Evolutionary conservation across 92 coral and sea anemone species (phyloP), one percentile per base, ranked within the genome.

Genomic region (Parazoanthus darwini): DNA sequence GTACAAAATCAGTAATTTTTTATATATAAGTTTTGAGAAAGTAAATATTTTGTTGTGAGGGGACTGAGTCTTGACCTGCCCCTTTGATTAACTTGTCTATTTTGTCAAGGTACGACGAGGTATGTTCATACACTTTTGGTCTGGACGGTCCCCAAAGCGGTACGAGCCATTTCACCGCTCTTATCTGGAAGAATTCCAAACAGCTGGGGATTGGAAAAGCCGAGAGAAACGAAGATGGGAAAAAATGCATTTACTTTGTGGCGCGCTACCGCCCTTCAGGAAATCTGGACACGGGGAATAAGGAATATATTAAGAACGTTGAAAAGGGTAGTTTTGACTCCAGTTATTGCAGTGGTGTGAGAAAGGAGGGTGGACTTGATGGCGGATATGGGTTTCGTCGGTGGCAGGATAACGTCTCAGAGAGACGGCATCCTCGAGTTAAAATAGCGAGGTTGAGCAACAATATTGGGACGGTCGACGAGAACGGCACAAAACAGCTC

Each of bases 181-280:
- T 96, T 25, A 96, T 94, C 18, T 96, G 99, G 99, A 94, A 93
- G 73, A 92, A 91, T 70, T 94, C 94, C 66, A 86, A 67, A 35
- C 94, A 95, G 79, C 86, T 96, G 18, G 99, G 99, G 33, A 86
- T 96, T 18, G 99, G 98, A 35, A 91, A 85, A 44, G 97, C 96
- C 7, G 91, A 92, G 82, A 88, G 90, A 73, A 91, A 86, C 14
- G 88, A 89, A 23, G 78, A 90, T 46, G 93, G 94, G 1, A 87
- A 82, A 74, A 88, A 86, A 2, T 96, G 98, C 67, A 90, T 91
- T 18, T 96, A 91, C 68, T 71, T 96, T 6, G 98, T 96, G 23
- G 96, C 91, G 36, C 94, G 98, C 25, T 96, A 96, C 83, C 91
- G 90, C 51, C 98, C 98, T 7, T 88, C 92, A 9, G 98, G 96